Evolutionary conservation across 2,888 invertebrate genomes (phyloP), one percentile per base, ranked within the genome.

Genomic region (Yponomeuta cagnagella): DNA sequence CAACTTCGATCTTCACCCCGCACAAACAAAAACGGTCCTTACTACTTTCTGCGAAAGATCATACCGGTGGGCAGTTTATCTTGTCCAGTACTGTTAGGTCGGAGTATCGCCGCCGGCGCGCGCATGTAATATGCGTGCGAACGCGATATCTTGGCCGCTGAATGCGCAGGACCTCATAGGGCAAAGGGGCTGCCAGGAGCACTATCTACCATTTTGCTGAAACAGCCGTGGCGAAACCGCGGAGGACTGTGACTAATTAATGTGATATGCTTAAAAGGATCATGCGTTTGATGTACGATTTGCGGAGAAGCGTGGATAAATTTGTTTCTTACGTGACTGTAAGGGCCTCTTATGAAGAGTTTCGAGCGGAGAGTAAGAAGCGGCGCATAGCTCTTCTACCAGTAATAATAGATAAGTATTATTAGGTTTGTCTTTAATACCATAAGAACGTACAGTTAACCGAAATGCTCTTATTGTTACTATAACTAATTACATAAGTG

Each of bases 81-180:
- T 68, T 48, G 68, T 23, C 48, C 68, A 68, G 86, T 91, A 90
- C 90, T 87, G 89, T 89, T 89, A 89, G 87, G 84, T 86, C 82
- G 83, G 79, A 80, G 84, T 81, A 80, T 79, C 76, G 86, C 89
- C 85, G 75, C 80, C 79, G 86, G 89, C 81, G 78, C 80, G 73
- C 73, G 74, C 74, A 75, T 79, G 85, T 90, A 90, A 91, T 90
- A 88, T 90, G 90, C 91, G 92, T 92, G 90, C 90, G 91, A 90
- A 90, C 86, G 83, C 83, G 87, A 88, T 89, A 77, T 74, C 75
- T 77, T 76, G 73, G 79, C 80, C 81, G 77, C 79, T 72, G 81
- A 81, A 69, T 10, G 68, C 68, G 58, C 63, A 65, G 70, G 68
- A 68, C 68, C 70, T 43, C 72, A 71, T 52, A 68, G 69, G 72